Evolutionary conservation across 2,888 invertebrate genomes (phyloP).

Genomic region (Hesperia comma): DNA sequence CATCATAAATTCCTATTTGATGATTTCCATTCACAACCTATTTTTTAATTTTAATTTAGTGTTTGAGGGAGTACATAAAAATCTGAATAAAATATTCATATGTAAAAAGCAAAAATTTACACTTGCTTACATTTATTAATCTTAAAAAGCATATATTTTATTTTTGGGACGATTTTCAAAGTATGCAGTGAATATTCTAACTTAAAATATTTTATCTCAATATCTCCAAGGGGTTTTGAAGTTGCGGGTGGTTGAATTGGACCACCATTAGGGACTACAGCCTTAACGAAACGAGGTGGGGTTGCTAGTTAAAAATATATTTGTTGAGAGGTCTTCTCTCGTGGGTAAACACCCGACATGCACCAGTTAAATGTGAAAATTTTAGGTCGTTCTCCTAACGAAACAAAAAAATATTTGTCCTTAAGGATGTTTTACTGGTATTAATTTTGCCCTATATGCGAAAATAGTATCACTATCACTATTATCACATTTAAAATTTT

Average conservation of each 20-base stretch:
- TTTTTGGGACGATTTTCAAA: not conserved
- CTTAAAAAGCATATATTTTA: too few species aligned
- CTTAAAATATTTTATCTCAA: conserved; percentile 7
- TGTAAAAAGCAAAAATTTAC: too few species aligned
- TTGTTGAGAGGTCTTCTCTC: conserved; percentile 63
- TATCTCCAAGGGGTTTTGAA: conserved; percentile 1
- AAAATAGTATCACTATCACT: too few species aligned
- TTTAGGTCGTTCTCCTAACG: conserved; percentile 49
- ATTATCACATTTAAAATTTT: too few species aligned
- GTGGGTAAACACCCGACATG: conserved; percentile 67
- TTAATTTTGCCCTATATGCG: too few species aligned
- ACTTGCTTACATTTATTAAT: too few species aligned
- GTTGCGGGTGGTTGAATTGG: conserved; percentile 1
- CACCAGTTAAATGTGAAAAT: conserved; percentile 71
- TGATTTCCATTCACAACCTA: too few species aligned
- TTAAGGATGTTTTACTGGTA: too few species aligned
- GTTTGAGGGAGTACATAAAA: too few species aligned
- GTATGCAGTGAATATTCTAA: not conserved
- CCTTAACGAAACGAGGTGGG: conserved; percentile 8
- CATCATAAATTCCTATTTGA: too few species aligned
- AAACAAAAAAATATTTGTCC: conserved; percentile 4
- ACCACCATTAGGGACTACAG: conserved; percentile 1
- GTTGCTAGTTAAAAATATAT: conserved; percentile 41
- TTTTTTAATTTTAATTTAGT: too few species aligned
- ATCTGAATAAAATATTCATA: too few species aligned